Conservation (phyloP, 2,888 invertebrate genomes). For the Mythimna vitellina region DNA sequence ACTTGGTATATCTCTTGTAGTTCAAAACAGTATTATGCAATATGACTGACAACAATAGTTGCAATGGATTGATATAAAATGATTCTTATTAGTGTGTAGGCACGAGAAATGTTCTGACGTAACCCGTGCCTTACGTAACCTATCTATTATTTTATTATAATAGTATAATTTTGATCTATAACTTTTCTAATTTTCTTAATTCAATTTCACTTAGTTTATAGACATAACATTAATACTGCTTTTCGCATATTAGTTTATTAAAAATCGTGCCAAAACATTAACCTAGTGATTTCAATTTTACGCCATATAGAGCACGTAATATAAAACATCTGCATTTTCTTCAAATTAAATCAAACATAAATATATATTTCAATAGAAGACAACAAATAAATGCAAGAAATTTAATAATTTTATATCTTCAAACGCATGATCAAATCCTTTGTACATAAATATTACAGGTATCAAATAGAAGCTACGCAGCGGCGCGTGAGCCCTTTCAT, state of each 20-base stretch:
- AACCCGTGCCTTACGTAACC: constrained; percentile 3
- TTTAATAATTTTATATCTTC: constrained; percentile 10
- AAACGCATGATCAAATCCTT: constrained; percentile 30
- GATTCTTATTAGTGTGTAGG: not conserved
- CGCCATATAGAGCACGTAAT: constrained; percentile 6
- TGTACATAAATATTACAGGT: constrained; percentile 53
- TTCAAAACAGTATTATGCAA: not conserved
- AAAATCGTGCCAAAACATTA: constrained; percentile 23
- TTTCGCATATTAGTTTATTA: constrained; percentile 8
- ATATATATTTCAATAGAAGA: constrained; percentile 24
- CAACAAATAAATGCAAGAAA: constrained; percentile 41
- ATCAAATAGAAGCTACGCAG: constrained; percentile 65
- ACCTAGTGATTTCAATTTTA: constrained; percentile 11
- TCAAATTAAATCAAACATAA: constrained; percentile 17
- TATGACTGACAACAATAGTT: constrained; percentile 16
- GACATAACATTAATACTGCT: constrained; percentile 12
- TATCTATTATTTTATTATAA: not conserved
- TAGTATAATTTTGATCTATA: constrained; percentile 27
- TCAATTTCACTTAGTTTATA: not conserved
- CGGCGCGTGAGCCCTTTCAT: constrained; percentile 47
- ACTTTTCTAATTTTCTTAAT: constrained; percentile 13
- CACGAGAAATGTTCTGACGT: constrained; percentile 14
- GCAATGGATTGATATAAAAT: constrained; percentile 4
- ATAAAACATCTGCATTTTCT: constrained; percentile 14
- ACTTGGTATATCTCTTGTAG: constrained; percentile 8